A percentile compares a stretch with the other conserved stretches of the same genome.
Conservation (phyloP, 2,888 invertebrate species). For the Tipula lateralis region DNA sequence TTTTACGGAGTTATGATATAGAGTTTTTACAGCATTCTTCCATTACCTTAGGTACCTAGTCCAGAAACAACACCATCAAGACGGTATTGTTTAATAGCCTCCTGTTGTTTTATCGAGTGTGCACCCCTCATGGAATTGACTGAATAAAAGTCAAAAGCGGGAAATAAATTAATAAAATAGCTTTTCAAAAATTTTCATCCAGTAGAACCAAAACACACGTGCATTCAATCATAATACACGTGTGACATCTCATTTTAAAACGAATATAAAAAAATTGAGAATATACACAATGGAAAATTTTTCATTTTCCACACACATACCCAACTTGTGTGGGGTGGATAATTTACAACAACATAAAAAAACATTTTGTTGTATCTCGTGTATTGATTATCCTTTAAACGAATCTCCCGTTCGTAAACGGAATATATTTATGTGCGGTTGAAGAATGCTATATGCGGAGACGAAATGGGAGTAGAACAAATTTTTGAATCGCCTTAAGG, state of each 20-base stretch:
- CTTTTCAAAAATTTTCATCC: not conserved
- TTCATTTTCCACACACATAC: not conserved
- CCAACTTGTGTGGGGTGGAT: not conserved
- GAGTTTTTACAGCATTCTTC: no score
- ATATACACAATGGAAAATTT: not conserved
- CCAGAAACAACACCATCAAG: no score
- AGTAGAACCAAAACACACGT: slow-evolving; percentile 26
- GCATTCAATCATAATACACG: slow-evolving; percentile 25
- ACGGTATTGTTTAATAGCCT: not conserved
- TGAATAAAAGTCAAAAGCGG: not conserved
- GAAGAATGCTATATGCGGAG: not conserved
- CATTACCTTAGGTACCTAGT: no score
- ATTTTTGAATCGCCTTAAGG: not conserved
- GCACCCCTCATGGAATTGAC: not conserved
- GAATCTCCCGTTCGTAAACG: not conserved
- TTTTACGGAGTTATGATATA: no score
- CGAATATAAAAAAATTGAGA: not conserved
- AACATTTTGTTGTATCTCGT: not conserved
- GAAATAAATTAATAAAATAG: not conserved
- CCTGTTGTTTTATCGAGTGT: not conserved
- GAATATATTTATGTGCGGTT: not conserved
- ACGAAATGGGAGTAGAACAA: not conserved
- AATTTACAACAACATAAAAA: not conserved
- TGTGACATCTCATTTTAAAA: not conserved
- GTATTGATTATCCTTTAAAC: slow-evolving; percentile 6